Conservation (phyloP, 1,140 invertebrate genomes). For the Bathynomus jamesi region DNA sequence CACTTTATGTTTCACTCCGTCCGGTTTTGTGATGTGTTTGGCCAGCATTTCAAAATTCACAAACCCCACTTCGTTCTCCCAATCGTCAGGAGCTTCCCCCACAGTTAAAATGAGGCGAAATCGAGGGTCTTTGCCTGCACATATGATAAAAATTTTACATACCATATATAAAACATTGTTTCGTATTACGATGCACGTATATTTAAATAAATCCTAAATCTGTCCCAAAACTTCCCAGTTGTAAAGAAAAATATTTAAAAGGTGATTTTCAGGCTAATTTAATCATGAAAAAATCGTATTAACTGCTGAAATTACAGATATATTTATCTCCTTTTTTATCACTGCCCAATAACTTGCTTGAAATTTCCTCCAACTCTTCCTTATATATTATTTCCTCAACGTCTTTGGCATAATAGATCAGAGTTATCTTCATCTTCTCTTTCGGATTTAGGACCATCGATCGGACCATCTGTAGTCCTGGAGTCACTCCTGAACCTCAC, state of each 20-base stretch:
- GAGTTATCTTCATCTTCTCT: constrained; percentile 2
- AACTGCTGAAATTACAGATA: neutral
- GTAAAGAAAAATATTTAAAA: neutral
- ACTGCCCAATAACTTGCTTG: too few relatives aligned
- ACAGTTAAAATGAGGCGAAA: neutral
- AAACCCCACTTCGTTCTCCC: neutral
- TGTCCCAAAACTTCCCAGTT: too few relatives aligned
- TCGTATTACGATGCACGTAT: neutral
- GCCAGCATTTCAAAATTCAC: neutral
- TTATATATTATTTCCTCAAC: constrained; percentile 33
- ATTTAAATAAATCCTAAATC: neutral
- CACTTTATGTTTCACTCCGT: neutral
- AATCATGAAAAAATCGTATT: neutral
- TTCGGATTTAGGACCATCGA: neutral
- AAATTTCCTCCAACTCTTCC: constrained; percentile 23
- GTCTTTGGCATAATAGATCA: constrained; percentile 6
- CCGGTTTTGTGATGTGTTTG: neutral
- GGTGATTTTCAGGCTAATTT: neutral
- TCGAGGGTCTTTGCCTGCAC: neutral
- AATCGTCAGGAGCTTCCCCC: neutral
- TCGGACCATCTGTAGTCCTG: constrained; percentile 14
- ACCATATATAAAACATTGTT: neutral
- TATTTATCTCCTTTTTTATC: too few relatives aligned
- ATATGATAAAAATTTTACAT: neutral
- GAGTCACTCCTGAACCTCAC: constrained; percentile 18